Conservation (phyloP, 2,888 invertebrate species). For the Lepidonotus clava region DNA sequence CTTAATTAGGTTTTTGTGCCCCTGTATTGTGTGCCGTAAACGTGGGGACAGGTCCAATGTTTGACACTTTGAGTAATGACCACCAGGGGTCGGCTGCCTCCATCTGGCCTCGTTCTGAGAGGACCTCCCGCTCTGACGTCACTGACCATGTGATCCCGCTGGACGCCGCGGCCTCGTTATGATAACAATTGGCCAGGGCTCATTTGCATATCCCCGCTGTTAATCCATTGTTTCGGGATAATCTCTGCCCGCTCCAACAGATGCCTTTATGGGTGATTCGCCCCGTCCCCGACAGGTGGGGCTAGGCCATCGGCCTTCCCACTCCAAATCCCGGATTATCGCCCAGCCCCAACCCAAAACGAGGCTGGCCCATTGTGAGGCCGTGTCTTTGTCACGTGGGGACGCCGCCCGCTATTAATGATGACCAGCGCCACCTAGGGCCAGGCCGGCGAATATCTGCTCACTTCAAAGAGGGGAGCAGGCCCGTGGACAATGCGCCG, state of each 20-base stretch:
- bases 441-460: neutral
- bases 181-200: neutral
- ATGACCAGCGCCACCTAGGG: conserved; percentile 24
- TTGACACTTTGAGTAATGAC: conserved; percentile 44
- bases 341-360: conserved; percentile 30
- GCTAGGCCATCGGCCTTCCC: neutral
- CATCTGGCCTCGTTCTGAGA: conserved; percentile 39
- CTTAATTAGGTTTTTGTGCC: neutral
- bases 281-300: conserved; percentile 28
- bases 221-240: conserved; percentile 46
- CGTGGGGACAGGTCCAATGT: neutral
- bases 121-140: too few species aligned
- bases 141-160: conserved; percentile 45
- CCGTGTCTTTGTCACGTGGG: conserved; percentile 17
- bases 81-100: conserved; percentile 21
- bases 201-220: conserved; percentile 33
- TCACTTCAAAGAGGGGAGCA: conserved; percentile 21
- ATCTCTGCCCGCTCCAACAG: conserved; percentile 32
- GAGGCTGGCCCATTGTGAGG: conserved; percentile 43
- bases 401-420: conserved; percentile 10
- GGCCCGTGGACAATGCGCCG: neutral
- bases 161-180: conserved; percentile 31
- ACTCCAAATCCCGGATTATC: conserved; percentile 52
- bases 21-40: neutral
- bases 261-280: conserved; percentile 44